Conservation (phyloP, 2,888 invertebrate genomes). For the Campoletis raptor region DNA sequence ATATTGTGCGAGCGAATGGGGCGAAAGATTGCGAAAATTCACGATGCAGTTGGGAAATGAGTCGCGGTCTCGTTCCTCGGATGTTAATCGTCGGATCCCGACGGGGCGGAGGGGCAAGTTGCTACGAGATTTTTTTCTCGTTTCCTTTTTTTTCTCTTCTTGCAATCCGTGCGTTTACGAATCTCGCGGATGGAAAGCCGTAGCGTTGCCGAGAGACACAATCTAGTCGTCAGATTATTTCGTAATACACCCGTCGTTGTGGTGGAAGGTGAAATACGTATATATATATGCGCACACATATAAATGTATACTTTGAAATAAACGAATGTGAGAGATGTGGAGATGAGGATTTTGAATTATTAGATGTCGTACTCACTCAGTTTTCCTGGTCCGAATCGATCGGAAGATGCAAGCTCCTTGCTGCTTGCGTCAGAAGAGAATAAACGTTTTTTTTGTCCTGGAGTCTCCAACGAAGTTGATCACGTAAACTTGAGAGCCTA, state of each 20-base stretch:
- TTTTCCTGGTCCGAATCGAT: constrained; percentile 8
- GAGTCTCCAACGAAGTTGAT: constrained; percentile 48
- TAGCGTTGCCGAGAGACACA: constrained; percentile 16
- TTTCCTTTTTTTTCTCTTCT: not conserved
- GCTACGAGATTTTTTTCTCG: constrained; percentile 7
- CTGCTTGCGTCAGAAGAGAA: constrained; percentile 12
- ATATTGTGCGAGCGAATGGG: constrained; percentile 44
- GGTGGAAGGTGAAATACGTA: constrained; percentile 16
- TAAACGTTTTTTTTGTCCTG: constrained; percentile 7
- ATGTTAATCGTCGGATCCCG: constrained; percentile 61
- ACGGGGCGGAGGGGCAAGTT: constrained; percentile 29
- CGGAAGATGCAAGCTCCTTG: constrained; percentile 10
- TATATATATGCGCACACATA: not conserved
- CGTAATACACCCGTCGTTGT: constrained; percentile 15
- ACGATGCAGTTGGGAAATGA: constrained; percentile 61
- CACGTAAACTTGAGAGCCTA: constrained; percentile 44
- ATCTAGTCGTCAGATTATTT: constrained; percentile 37
- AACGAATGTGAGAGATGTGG: not conserved
- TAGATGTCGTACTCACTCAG: constrained; percentile 50
- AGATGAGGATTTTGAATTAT: not conserved
- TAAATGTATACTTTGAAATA: not conserved
- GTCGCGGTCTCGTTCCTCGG: constrained; percentile 45
- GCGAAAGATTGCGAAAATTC: constrained; percentile 62
- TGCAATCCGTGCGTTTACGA: not conserved
- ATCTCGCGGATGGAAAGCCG: constrained; percentile 49